These are phyloP conservation scores for Dolichotis patagonum DNA, from an alignment of 2,113 vertebrate species.

Conservation along the genomic window DNA sequence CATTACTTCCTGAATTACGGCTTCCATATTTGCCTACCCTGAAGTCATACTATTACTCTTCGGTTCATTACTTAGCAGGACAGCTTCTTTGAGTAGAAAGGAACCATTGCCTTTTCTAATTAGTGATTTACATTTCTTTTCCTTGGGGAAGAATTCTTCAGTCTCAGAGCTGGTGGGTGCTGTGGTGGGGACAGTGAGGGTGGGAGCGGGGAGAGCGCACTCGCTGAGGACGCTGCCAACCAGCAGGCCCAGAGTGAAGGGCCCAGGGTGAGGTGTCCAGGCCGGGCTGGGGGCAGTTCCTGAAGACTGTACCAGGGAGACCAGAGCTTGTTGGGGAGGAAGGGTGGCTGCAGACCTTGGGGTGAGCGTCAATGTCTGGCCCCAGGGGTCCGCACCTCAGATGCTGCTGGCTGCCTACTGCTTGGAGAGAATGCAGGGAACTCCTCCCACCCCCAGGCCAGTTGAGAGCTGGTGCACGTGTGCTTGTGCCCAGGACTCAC, in stretches of 20 bases:
- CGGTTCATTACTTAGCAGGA: conserved; percentile 66
- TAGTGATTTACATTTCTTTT: conserved; percentile 63
- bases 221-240: too few species aligned
- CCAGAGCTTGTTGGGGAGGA: not conserved
- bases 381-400: not conserved
- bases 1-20: conserved; percentile 45
- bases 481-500: rapidly evolving
- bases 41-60: conserved; percentile 52
- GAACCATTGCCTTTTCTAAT: conserved; percentile 63
- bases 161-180: conserved; percentile 8
- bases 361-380: not conserved
- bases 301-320: rapidly evolving
- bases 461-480: not conserved
- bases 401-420: not conserved
- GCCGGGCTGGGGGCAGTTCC: not conserved
- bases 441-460: rapidly evolving
- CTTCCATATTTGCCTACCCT: conserved; percentile 27
- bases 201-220: too few species aligned
- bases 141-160: conserved; percentile 64
- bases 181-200: not conserved
- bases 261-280: not conserved
- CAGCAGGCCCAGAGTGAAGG: not conserved
- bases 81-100: conserved; percentile 41
- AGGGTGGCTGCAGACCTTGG: not conserved
- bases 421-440: not conserved